Conservation (phyloP, 2,113 vertebrate genomes). For the Mormyrus iriodes region DNA sequence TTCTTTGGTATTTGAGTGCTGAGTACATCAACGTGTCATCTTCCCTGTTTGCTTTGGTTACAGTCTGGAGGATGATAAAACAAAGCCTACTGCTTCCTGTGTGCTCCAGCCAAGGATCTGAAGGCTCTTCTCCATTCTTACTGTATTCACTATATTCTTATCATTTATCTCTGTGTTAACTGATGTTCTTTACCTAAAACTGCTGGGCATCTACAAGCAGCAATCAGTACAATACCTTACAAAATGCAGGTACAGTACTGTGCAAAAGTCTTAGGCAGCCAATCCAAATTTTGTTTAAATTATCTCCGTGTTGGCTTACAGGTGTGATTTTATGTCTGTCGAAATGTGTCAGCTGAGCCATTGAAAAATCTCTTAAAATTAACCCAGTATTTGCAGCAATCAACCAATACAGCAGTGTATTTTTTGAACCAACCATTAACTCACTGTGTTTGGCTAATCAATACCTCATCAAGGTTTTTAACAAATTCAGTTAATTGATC, state of each 20-base stretch:
- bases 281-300: background rate
- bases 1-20: background rate
- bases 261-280: background rate
- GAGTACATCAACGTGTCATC: background rate
- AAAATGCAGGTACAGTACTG: background rate
- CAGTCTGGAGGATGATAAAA: background rate
- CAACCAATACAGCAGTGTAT: background rate
- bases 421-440: too few relatives aligned
- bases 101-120: background rate
- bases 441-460: background rate
- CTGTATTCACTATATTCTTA: background rate
- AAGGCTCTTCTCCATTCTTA: background rate
- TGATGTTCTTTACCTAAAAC: background rate
- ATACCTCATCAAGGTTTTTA: background rate
- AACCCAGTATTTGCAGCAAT: background rate
- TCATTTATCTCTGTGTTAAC: background rate
- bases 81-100: background rate
- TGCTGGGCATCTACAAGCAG: background rate
- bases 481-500: background rate
- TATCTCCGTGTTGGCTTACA: background rate
- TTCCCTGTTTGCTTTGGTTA: slow-evolving; percentile 5
- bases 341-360: background rate
- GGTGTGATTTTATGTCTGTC: background rate
- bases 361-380: background rate
- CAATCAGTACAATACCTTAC: background rate